phyloP scores from a whole-genome alignment of 2,113 vertebrate species.

The Oriolus oriolus region DNA sequence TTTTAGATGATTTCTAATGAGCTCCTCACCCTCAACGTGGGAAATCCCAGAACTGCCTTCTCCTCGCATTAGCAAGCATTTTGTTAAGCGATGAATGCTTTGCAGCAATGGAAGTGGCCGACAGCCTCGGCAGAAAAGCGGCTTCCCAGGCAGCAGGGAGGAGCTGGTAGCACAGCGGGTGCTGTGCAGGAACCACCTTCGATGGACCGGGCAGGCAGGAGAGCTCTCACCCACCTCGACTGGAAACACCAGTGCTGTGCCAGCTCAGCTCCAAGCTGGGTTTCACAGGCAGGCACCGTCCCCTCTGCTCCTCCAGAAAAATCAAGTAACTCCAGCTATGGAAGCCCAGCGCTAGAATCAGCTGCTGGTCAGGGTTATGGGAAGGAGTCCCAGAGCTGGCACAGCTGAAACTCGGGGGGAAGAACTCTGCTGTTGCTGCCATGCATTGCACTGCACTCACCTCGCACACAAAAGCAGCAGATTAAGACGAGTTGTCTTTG shows the following conservation, averaged over 20 bases:
- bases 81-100: neutral
- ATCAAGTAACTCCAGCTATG: neutral
- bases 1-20: neutral
- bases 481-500: neutral
- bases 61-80: neutral
- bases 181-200: neutral
- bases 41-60: neutral
- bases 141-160: neutral
- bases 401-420: neutral
- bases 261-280: neutral
- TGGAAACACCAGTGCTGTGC: neutral
- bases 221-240: neutral
- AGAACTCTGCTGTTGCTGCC: neutral
- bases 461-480: neutral
- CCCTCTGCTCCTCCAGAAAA: neutral
- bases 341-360: neutral
- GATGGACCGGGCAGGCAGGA: rapidly evolving
- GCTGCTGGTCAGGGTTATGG: neutral
- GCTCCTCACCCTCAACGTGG: neutral
- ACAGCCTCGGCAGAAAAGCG: neutral
- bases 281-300: neutral
- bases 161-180: neutral
- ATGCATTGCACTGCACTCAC: rapidly evolving
- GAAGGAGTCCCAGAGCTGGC: neutral
- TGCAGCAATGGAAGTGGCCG: neutral